These are phyloP conservation scores for Coracias cyanogaster DNA, from an alignment of 2,797 vertebrate species.

Conservation along the genomic window DNA sequence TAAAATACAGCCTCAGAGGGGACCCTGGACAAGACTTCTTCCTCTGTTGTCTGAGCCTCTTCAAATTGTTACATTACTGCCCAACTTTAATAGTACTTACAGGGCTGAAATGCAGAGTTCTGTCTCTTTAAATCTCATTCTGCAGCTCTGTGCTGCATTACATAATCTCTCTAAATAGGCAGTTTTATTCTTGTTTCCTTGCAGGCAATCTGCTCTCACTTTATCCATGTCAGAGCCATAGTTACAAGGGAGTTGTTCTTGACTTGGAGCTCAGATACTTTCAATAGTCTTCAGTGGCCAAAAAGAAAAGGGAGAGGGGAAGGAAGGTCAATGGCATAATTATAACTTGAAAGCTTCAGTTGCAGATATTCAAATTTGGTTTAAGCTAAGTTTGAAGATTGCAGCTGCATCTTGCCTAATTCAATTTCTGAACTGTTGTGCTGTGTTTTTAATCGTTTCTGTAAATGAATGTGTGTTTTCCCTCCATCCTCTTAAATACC, in stretches of 20 bases:
- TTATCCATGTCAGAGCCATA: not conserved
- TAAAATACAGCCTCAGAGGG: not conserved
- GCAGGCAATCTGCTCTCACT: conserved; percentile 61
- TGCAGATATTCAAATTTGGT: conserved; percentile 29
- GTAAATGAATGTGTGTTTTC: conserved; percentile 22
- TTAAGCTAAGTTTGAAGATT: conserved; percentile 32
- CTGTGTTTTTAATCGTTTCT: conserved; percentile 35
- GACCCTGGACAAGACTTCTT: not conserved
- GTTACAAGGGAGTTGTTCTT: conserved; percentile 53
- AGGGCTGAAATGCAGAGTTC: not conserved
- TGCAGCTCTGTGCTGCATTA: not conserved
- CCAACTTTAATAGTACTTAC: not conserved
- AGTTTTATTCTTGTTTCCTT: conserved; percentile 67
- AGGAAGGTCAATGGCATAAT: conserved; percentile 8
- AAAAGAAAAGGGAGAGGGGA: not conserved
- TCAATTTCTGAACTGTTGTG: conserved; percentile 8
- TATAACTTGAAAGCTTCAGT: conserved; percentile 7
- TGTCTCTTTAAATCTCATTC: conserved; percentile 61
- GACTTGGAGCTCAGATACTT: conserved; percentile 20
- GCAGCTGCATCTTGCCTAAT: conserved; percentile 27
- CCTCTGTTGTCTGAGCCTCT: not conserved
- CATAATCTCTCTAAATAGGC: conserved; percentile 66
- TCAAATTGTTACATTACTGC: not conserved
- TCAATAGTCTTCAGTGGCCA: conserved; percentile 36
- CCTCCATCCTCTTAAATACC: not conserved